Evolutionary conservation across 1,140 invertebrate species (phyloP).

Genomic region (Lasioglossum albipes): DNA sequence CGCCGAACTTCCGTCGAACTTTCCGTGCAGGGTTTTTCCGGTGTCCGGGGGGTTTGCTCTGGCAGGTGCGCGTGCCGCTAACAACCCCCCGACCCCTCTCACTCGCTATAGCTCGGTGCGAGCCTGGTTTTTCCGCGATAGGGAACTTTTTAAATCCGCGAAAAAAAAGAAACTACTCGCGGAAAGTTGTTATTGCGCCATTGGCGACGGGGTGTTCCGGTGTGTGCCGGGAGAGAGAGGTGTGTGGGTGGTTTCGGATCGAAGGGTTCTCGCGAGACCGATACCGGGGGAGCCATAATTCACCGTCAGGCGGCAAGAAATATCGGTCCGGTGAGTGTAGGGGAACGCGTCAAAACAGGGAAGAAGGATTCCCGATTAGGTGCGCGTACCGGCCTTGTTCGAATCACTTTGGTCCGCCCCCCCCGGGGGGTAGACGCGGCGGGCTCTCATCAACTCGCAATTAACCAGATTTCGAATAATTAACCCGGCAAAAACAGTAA

Average conservation of each 20-base stretch:
- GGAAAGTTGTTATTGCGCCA: slow-evolving; percentile 60
- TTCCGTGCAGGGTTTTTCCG: slow-evolving; percentile 45
- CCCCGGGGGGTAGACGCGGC: no score
- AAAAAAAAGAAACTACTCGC: slow-evolving; percentile 42
- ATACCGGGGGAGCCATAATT: slow-evolving; percentile 14
- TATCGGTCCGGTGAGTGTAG: neutral
- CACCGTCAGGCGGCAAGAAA: neutral
- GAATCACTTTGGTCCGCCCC: neutral
- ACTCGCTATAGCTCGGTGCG: no score
- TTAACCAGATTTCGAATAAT: slow-evolving; percentile 34
- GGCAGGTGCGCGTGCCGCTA: slow-evolving; percentile 52
- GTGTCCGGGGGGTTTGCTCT: slow-evolving; percentile 24
- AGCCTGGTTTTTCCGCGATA: slow-evolving; percentile 8
- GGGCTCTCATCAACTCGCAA: slow-evolving; percentile 3
- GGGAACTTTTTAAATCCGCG: slow-evolving; percentile 60
- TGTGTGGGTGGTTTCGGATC: slow-evolving; percentile 4
- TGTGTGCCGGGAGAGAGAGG: neutral
- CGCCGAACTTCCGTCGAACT: slow-evolving; percentile 43
- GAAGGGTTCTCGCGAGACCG: slow-evolving; percentile 6
- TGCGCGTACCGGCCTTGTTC: neutral
- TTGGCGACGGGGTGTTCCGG: neutral
- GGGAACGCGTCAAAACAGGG: no score
- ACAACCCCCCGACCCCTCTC: no score
- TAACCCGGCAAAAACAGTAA: slow-evolving; percentile 13
- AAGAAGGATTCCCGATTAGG: neutral